These are phyloP conservation scores for Drosophila lini DNA, from an alignment of 1,140 invertebrate species.

Conservation along the genomic window DNA sequence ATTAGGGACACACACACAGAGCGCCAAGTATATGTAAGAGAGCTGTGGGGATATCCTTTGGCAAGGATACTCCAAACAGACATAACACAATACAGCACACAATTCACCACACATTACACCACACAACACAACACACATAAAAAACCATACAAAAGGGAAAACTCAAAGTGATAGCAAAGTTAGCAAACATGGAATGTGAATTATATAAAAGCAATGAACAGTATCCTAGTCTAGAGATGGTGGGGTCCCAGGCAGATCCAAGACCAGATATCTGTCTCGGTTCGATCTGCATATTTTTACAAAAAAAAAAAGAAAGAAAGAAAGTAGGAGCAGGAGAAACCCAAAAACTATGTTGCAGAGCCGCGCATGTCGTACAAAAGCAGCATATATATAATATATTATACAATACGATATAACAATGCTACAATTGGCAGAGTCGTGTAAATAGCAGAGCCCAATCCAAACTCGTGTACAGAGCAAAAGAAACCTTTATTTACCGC, in stretches of 20 bases:
- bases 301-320: not conserved
- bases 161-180: slow-evolving; percentile 83
- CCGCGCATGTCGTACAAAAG: slow-evolving; percentile 56
- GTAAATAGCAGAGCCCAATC: slow-evolving; percentile 42
- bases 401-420: slow-evolving; percentile 18
- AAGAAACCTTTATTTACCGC: slow-evolving; percentile 73
- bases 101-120: not conserved
- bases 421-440: slow-evolving; percentile 17
- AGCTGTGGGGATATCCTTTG: slow-evolving; percentile 14
- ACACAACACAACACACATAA: slow-evolving; percentile 13
- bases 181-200: slow-evolving; percentile 83
- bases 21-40: slow-evolving; percentile 50
- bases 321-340: not conserved
- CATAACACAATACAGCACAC: slow-evolving; percentile 11
- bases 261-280: slow-evolving; percentile 17
- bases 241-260: slow-evolving; percentile 21
- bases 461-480: slow-evolving; percentile 42
- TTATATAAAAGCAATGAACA: slow-evolving; percentile 84
- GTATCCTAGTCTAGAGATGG: slow-evolving; percentile 79
- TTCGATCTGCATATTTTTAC: slow-evolving; percentile 77
- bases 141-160: slow-evolving; percentile 57
- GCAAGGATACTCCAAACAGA: slow-evolving; percentile 21
- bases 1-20: slow-evolving; percentile 67
- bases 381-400: slow-evolving; percentile 17
- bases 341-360: slow-evolving; percentile 30